Evolutionary conservation across 2,113 vertebrate genomes (phyloP), one percentile per base, ranked within the genome.

Genomic region (Clarias macrocephalus): DNA sequence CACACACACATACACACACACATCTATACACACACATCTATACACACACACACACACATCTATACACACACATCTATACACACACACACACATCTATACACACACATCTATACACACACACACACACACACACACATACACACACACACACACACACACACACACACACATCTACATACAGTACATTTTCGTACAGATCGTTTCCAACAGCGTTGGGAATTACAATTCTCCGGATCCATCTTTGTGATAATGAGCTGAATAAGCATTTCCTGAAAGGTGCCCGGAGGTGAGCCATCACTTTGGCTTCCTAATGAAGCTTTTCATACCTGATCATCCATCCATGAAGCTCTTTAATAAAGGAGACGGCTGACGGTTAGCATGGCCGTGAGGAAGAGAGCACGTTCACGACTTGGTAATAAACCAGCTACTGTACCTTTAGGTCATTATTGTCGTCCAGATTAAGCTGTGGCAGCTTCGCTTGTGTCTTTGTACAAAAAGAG

Each of bases 311-410:
- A 79, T 56, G 75, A 79, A 56, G 75, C 75, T 54, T 79, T 79
- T 56, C 75, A 56, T 56, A 56, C 75, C 75, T 77, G 75, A 77
- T 54, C 75, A 77, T 77, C 52, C 75, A 77, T 54, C 75, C 75
- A 56, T 18, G 75, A 28, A 13, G 48, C 11, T n/a, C 10, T 48
- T 48, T 18, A n/a, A 56, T 77, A 56, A 56, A 56, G 56, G n/a
- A n/a, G 52, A 54, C 21, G 42, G 7, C 70, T 42, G 33, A 42
- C 33, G 18, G 42, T 73, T 42, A 42, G 70, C 18, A 42, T 37
- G 33, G 21, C 70, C 11, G 70, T 42, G 70, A 73, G 33, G 33
- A 11, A 23, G 3, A 23, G 70, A 73, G 70, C 33, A 21, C 19
- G 1, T 42, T 42, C 33, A 73, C 33, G 37, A 3, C 65, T 28